Conservation (phyloP, 2,113 vertebrate genomes). For the Epinephelus cyanopodus region DNA sequence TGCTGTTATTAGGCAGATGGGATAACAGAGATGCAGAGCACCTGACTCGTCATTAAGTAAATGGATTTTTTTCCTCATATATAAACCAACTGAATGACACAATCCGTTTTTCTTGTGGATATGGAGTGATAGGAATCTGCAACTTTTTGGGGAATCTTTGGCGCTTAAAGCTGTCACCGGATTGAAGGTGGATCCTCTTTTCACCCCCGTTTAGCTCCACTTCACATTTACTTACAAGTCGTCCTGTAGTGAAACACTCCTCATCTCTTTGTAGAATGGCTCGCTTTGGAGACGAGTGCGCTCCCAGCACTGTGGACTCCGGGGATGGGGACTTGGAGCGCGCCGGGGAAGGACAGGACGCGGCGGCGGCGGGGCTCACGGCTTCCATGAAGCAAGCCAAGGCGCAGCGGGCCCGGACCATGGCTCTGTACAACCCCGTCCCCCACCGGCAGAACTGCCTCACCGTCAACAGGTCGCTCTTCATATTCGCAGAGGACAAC, state of each 20-base stretch:
- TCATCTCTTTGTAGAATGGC: conserved; percentile 91
- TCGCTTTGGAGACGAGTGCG: conserved; percentile 93
- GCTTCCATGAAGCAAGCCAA: conserved; percentile 95
- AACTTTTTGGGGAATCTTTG: conserved; percentile 69
- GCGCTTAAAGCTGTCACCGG: conserved; percentile 59
- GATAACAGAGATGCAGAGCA: conserved; percentile 41
- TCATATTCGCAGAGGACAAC: conserved; percentile 98
- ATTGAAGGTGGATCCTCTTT: conserved; percentile 67
- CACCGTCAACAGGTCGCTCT: conserved; percentile 98
- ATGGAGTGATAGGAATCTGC: conserved; percentile 67
- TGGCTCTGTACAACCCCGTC: conserved; percentile 98
- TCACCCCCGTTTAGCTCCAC: not conserved
- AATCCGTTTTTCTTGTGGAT: conserved; percentile 23
- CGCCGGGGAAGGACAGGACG: conserved; percentile 87
- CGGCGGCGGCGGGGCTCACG: conserved; percentile 84
- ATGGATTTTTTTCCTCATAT: conserved; percentile 52
- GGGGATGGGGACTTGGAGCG: conserved; percentile 90
- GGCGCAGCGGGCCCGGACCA: conserved; percentile 96
- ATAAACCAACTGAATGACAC: conserved; percentile 31
- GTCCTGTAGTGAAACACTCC: conserved; percentile 13
- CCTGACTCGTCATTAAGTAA: conserved; percentile 22
- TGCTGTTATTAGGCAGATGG: conserved; percentile 57
- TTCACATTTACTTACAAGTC: conserved; percentile 29
- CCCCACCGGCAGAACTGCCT: conserved; percentile 97
- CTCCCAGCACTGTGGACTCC: conserved; percentile 89